phyloP scores from a whole-genome alignment of 2,113 vertebrate species.

The Myrmecophaga tridactyla region DNA sequence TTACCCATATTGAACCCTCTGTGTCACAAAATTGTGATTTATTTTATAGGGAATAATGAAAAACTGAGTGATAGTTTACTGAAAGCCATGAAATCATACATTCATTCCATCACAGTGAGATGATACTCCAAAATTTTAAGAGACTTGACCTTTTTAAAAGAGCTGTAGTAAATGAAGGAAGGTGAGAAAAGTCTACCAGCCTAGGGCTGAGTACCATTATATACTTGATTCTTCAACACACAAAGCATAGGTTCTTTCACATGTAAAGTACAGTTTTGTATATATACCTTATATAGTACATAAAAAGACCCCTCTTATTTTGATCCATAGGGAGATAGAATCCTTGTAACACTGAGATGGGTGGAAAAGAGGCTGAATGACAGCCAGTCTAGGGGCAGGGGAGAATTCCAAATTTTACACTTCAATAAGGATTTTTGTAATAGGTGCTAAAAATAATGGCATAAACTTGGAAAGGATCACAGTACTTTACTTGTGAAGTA shows the following conservation, averaged over 20 bases:
- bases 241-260: not conserved
- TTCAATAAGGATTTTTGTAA: not conserved
- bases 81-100: not conserved
- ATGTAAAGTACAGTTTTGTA: too few species aligned
- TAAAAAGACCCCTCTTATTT: not conserved
- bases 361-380: not conserved
- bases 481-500: not conserved
- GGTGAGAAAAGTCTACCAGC: not conserved
- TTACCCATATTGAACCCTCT: not conserved
- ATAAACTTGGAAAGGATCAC: not conserved
- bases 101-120: not conserved
- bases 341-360: not conserved
- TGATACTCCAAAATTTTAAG: not conserved
- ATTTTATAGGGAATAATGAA: not conserved
- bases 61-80: not conserved
- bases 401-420: not conserved
- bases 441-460: not conserved
- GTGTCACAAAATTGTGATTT: not conserved
- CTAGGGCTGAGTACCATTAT: not conserved
- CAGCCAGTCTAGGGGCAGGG: not conserved
- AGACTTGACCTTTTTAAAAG: not conserved
- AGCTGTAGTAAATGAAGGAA: not conserved
- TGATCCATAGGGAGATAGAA: not conserved
- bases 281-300: not conserved
- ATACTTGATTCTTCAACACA: not conserved